Conservation (phyloP, 2,797 vertebrate genomes). For the Pitangus sulphuratus region DNA sequence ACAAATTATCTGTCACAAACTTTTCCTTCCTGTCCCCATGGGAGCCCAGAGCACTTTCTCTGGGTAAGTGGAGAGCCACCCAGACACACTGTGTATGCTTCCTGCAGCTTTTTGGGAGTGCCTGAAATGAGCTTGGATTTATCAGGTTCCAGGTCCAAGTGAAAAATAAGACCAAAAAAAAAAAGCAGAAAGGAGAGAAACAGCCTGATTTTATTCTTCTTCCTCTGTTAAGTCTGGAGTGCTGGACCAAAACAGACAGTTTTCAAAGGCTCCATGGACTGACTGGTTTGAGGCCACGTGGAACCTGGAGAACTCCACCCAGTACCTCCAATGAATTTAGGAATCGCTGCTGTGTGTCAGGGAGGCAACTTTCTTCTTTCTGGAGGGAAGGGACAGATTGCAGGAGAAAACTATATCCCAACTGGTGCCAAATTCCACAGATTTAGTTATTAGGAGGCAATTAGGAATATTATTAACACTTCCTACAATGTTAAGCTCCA, state of each 20-base stretch:
- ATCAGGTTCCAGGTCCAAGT: neutral
- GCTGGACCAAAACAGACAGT: neutral
- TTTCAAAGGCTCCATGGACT: neutral
- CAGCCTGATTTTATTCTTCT: neutral
- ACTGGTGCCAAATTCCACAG: conserved; percentile 36
- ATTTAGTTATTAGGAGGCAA: conserved; percentile 61
- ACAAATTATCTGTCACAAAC: neutral
- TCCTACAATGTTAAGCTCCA: conserved; percentile 18
- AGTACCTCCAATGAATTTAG: neutral
- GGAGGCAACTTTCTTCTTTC: neutral
- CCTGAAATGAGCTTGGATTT: neutral
- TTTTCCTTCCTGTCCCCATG: neutral
- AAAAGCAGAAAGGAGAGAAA: neutral
- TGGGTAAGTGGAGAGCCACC: rapidly evolving
- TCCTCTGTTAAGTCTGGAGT: neutral
- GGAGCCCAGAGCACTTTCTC: neutral
- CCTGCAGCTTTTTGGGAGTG: neutral
- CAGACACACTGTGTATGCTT: rapidly evolving
- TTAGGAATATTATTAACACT: conserved; percentile 60
- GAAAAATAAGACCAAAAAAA: neutral
- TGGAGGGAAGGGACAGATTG: conserved; percentile 40
- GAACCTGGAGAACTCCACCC: neutral
- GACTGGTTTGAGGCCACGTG: rapidly evolving
- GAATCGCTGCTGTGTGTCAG: neutral
- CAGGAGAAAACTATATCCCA: conserved; percentile 14